phyloP scores from a whole-genome alignment of 2,888 invertebrate species.

The Aleiodes leptofemur region DNA sequence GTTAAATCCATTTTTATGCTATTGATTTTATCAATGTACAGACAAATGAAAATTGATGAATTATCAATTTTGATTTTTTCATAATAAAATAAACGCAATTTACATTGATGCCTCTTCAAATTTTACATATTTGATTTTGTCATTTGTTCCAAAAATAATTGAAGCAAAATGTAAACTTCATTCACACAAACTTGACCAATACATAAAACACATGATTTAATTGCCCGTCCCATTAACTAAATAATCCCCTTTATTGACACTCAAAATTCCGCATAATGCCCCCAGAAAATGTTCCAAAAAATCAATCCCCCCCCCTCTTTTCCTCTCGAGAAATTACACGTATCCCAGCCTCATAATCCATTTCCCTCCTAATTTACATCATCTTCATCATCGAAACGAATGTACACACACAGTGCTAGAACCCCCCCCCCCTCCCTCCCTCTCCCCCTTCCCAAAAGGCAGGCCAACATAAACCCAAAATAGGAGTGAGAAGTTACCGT shows the following conservation, averaged over 20 bases:
- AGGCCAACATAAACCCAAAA: conserved; percentile 24
- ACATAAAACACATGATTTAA: too few relatives aligned
- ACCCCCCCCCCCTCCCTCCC: not conserved
- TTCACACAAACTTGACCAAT: too few relatives aligned
- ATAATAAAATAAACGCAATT: not conserved
- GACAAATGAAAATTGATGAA: not conserved
- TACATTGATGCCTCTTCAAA: too few relatives aligned
- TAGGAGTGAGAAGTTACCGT: conserved; percentile 34
- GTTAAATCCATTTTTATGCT: conserved; percentile 50
- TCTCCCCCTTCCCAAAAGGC: conserved; percentile 12
- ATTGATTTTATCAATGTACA: conserved; percentile 47
- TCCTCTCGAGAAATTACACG: not conserved
- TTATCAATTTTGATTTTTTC: not conserved
- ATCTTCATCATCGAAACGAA: conserved; percentile 19
- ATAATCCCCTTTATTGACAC: too few relatives aligned
- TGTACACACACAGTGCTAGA: not conserved
- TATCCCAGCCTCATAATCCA: not conserved
- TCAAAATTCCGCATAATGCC: too few relatives aligned
- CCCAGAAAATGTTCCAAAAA: too few relatives aligned
- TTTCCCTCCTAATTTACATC: conserved; percentile 3
- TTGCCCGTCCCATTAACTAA: too few relatives aligned
- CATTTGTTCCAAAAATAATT: too few relatives aligned
- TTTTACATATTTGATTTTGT: too few relatives aligned
- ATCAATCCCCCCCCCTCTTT: too few relatives aligned
- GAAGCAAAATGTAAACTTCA: too few relatives aligned